Base-by-base conservation (phyloP, 2,888 invertebrate genomes). In the Candidula unifasciata region DNA sequence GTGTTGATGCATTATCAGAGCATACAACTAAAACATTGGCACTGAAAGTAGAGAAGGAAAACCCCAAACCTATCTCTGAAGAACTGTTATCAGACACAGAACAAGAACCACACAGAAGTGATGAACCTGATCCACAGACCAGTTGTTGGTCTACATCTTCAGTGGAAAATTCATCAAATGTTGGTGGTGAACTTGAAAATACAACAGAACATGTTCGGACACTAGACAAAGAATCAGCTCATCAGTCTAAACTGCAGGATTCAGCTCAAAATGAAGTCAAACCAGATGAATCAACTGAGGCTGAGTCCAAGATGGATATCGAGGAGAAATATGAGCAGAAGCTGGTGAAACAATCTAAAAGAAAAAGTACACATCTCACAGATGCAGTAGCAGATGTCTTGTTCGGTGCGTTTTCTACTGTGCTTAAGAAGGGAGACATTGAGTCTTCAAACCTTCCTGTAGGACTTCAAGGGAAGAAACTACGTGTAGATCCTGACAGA, bases 211-310 rank as follows among this genome's bases (percentile, higher is more conserved):
- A 5, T 13, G 37, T 24, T 44, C 44, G n/a, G 8, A 44, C 13
- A n/a, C 13, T 27, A n/a, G 73, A 73, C n/a, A 33, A 13, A 21
- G 44, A 52, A 66, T 10, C 16, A 52, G 52, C 52, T 68, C 82
- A 37, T n/a, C 60, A 90, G 87, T 87, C 86, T 33, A 85, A 87
- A 57, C 89, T 90, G 27, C 90, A 90, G 52, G 78, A 91, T 30
- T 89, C 88, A 85, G 81, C 89, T 0, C 89, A 90, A 89, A 90
- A 88, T 77, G 88, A 89, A 13, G 89, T 88, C 18, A 89, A 69
- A 16, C 5, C 37, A 18, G 16, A 54, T 18, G 44, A 27, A 57
- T 27, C 37, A 21, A 3, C 21, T 33, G 71, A 52, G 54, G 84
- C 60, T 27, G 21, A 37, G 21, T 35, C 37, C 16, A 66, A 8